Conservation (phyloP, 2,888 invertebrate species). For the Cheilosia pagana region DNA sequence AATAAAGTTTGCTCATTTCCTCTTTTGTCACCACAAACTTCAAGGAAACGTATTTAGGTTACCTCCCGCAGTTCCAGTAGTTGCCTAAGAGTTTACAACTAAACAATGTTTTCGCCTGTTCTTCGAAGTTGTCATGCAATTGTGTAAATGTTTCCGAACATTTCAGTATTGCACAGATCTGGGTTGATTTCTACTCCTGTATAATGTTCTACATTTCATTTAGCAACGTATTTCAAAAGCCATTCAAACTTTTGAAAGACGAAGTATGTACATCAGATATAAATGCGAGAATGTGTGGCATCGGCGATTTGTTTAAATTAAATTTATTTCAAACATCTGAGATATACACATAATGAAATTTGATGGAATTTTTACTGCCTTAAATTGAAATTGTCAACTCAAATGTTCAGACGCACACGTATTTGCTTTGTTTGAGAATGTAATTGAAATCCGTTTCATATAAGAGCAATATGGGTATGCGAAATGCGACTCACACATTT, state of each 20-base stretch:
- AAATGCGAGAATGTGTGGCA: not conserved
- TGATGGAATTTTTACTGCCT: no score
- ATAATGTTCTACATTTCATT: constrained; percentile 9
- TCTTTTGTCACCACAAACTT: constrained; percentile 36
- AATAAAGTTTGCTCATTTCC: constrained; percentile 55
- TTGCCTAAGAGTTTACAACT: constrained; percentile 15
- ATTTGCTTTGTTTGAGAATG: no score
- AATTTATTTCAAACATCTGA: no score
- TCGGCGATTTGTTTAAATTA: no score
- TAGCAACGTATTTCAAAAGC: constrained; percentile 5
- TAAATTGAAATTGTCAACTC: no score
- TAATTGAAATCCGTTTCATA: no score
- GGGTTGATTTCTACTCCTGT: constrained; percentile 2
- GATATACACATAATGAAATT: no score
- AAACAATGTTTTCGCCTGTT: not conserved
- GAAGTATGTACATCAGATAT: not conserved
- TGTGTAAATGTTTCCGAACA: constrained; percentile 45
- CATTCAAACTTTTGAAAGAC: not conserved
- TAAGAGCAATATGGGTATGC: not conserved
- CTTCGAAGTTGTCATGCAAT: constrained; percentile 38
- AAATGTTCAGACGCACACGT: no score
- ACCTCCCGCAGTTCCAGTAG: constrained; percentile 10
- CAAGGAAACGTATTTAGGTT: constrained; percentile 65
- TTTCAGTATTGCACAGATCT: constrained; percentile 10
- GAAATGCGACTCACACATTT: constrained; percentile 9